Percentiles rank a stretch among this genome's conserved stretches.
phyloP scores from a whole-genome alignment of 1,140 invertebrate genomes.

The Drosophila leontia region DNA sequence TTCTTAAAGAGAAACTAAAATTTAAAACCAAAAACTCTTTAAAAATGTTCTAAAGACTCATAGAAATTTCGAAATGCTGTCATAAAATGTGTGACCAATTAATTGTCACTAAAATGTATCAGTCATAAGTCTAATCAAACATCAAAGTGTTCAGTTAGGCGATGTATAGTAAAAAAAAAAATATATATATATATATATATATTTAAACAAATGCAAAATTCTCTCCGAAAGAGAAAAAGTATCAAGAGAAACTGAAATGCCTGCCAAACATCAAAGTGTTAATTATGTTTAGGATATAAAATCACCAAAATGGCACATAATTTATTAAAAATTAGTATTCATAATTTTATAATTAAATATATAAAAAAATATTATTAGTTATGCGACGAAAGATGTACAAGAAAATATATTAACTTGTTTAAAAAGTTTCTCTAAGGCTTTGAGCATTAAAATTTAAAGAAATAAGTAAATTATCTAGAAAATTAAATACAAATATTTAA shows the following conservation, averaged over 20 bases:
- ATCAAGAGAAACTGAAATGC: neutral
- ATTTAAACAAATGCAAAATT: constrained; percentile 8
- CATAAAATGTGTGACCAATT: constrained; percentile 44
- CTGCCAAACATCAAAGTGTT: neutral
- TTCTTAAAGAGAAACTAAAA: neutral
- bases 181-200: too few species aligned
- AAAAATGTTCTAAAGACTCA: neutral
- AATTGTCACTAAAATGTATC: constrained; percentile 34
- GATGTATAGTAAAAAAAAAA: neutral
- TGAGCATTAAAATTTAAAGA: neutral
- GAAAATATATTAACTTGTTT: neutral
- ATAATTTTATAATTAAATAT: neutral
- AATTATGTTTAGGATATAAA: neutral
- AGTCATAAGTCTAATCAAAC: constrained; percentile 21
- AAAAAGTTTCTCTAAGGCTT: neutral
- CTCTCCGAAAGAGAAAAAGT: neutral
- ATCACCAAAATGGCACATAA: too few species aligned
- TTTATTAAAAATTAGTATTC: neutral
- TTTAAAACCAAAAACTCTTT: neutral
- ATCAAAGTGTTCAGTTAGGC: constrained; percentile 24
- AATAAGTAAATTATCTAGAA: neutral
- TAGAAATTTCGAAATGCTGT: constrained; percentile 5
- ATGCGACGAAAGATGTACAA: neutral
- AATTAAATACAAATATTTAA: neutral
- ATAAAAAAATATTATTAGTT: neutral